phyloP scores from a whole-genome alignment of 2,797 vertebrate genomes.

The Leuciscus waleckii region DNA sequence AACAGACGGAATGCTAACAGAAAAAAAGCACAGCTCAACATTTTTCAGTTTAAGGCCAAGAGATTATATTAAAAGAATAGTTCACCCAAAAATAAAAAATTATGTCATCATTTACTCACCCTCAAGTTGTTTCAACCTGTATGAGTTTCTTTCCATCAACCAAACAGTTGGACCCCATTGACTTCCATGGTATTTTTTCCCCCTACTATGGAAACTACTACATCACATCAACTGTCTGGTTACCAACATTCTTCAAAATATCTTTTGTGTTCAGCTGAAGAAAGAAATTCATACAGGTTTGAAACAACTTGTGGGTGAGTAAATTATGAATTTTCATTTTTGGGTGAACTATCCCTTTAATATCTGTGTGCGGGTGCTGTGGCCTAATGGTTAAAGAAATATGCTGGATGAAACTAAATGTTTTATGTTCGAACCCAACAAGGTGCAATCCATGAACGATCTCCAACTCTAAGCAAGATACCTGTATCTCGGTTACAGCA shows the following conservation, averaged over 20 bases:
- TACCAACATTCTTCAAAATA: neutral
- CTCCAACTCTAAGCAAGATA: neutral
- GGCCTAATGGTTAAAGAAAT: neutral
- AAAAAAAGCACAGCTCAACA: constrained; percentile 64
- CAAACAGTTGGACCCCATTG: too few species aligned
- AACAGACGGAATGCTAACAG: constrained; percentile 73
- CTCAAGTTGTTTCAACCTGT: too few species aligned
- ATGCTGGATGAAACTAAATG: neutral
- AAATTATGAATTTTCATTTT: too few species aligned
- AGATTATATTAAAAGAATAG: neutral
- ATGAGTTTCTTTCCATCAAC: too few species aligned
- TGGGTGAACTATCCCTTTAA: neutral
- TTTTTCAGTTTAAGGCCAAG: constrained; percentile 20
- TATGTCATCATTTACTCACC: too few species aligned
- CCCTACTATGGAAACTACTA: too few species aligned
- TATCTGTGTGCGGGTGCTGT: neutral
- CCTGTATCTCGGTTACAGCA: neutral
- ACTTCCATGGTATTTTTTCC: too few species aligned
- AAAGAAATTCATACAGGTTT: too few species aligned
- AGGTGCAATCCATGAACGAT: too few species aligned
- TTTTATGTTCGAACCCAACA: neutral
- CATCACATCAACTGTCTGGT: too few species aligned
- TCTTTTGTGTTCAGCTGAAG: neutral
- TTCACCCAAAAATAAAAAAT: too few species aligned
- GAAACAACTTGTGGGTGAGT: too few species aligned